Percentiles rank a stretch among this genome's conserved stretches.
Evolutionary conservation across 2,113 vertebrate species (phyloP).

Genomic region (Catharus minimus): DNA sequence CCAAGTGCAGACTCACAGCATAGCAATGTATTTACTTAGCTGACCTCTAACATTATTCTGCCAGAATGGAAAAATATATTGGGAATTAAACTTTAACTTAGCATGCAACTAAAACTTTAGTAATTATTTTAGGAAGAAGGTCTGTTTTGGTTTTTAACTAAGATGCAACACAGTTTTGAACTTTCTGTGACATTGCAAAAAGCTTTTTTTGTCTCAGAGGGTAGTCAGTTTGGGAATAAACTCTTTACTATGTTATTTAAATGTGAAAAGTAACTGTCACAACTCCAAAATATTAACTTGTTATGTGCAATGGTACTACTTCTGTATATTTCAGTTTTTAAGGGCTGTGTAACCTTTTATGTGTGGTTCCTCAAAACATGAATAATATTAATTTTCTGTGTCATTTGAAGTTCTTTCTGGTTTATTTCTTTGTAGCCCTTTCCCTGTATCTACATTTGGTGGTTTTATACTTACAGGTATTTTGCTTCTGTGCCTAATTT

Average conservation of each 20-base stretch:
- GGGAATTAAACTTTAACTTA: not conserved
- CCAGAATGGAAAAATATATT: not conserved
- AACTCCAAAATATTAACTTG: not conserved
- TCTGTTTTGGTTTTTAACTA: not conserved
- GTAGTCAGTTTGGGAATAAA: not conserved
- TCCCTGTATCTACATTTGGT: not conserved
- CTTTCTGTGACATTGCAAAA: not conserved
- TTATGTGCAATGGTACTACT: not conserved
- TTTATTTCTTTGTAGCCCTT: not conserved
- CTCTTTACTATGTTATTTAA: not conserved
- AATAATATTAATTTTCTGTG: not conserved
- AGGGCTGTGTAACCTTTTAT: not conserved
- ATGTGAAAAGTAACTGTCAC: not conserved
- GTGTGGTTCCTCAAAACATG: not conserved
- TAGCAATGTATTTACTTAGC: not conserved
- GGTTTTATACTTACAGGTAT: not conserved
- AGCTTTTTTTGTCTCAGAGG: not conserved
- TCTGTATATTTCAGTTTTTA: not conserved
- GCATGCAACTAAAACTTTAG: not conserved
- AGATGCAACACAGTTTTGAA: not conserved
- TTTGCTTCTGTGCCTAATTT: not conserved
- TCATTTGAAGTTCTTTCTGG: not conserved
- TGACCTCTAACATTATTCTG: not conserved
- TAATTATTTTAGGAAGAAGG: not conserved
- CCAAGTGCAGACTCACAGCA: not conserved